These are phyloP conservation scores for Gymnocheta viridis DNA, from an alignment of 2,888 invertebrate species.

Conservation along the genomic window DNA sequence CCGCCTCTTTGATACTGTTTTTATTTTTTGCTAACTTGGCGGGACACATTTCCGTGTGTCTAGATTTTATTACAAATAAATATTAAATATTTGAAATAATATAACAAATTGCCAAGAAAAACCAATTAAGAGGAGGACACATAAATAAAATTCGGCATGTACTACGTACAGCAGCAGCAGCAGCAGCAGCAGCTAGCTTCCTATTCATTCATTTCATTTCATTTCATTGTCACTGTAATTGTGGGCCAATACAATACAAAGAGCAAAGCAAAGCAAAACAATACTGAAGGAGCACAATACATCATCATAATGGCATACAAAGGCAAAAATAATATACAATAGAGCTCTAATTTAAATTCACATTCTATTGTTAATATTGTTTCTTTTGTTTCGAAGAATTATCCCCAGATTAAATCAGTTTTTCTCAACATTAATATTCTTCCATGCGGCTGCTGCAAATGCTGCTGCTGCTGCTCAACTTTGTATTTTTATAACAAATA, in stretches of 20 bases:
- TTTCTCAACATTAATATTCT: slow-evolving; percentile 19
- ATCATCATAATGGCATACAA: slow-evolving; percentile 48
- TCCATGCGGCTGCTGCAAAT: too few species aligned
- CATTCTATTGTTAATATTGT: slow-evolving; percentile 57
- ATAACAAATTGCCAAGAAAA: slow-evolving; percentile 2
- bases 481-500: slow-evolving; percentile 37
- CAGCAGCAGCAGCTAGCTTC: too few species aligned
- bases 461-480: slow-evolving; percentile 36
- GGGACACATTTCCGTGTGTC: too few species aligned
- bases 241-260: slow-evolving; percentile 36
- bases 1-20: too few species aligned
- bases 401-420: slow-evolving; percentile 61
- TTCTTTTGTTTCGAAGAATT: slow-evolving; percentile 58
- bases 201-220: slow-evolving; percentile 29
- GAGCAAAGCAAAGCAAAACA: too few species aligned
- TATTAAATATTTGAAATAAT: neutral
- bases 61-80: too few species aligned
- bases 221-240: slow-evolving; percentile 51
- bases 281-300: slow-evolving; percentile 48
- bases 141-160: neutral
- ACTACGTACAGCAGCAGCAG: neutral
- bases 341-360: slow-evolving; percentile 64
- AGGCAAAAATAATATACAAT: slow-evolving; percentile 52
- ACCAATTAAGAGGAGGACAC: neutral
- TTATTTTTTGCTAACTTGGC: too few species aligned